These are phyloP conservation scores for Hypolimnas misippus DNA, from an alignment of 2,888 invertebrate species.

Conservation along the genomic window DNA sequence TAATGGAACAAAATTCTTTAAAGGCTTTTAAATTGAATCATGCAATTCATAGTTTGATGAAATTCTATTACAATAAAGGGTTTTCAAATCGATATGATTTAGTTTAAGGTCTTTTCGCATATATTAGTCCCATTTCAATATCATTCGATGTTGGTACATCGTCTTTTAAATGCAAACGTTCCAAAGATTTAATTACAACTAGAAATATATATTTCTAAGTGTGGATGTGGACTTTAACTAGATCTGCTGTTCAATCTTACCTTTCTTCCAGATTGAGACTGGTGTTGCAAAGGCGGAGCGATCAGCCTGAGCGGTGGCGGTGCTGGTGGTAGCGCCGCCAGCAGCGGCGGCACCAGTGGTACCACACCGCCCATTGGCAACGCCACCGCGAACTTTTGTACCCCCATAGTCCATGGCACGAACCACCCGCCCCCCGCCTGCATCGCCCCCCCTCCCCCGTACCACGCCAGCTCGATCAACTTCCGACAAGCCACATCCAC, in stretches of 20 bases:
- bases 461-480: slow-evolving; percentile 81
- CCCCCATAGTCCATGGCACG: slow-evolving; percentile 75
- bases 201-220: no score
- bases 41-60: no score
- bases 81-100: no score
- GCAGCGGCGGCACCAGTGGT: slow-evolving; percentile 72
- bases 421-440: slow-evolving; percentile 79
- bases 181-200: no score
- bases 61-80: no score
- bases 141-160: no score
- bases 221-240: no score
- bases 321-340: slow-evolving; percentile 72
- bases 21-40: background rate
- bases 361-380: slow-evolving; percentile 78
- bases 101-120: no score
- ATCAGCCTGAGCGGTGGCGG: slow-evolving; percentile 73
- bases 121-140: no score
- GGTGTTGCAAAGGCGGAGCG: slow-evolving; percentile 70
- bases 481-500: slow-evolving; percentile 68
- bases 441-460: slow-evolving; percentile 77
- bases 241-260: slow-evolving; percentile 56
- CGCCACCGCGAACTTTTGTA: slow-evolving; percentile 80
- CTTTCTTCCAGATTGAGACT: slow-evolving; percentile 66
- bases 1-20: no score
- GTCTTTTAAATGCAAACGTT: no score